Evolutionary conservation across 1,140 invertebrate genomes (phyloP), one percentile per base, ranked within the genome.

Genomic region (Homalodisca vitripennis): DNA sequence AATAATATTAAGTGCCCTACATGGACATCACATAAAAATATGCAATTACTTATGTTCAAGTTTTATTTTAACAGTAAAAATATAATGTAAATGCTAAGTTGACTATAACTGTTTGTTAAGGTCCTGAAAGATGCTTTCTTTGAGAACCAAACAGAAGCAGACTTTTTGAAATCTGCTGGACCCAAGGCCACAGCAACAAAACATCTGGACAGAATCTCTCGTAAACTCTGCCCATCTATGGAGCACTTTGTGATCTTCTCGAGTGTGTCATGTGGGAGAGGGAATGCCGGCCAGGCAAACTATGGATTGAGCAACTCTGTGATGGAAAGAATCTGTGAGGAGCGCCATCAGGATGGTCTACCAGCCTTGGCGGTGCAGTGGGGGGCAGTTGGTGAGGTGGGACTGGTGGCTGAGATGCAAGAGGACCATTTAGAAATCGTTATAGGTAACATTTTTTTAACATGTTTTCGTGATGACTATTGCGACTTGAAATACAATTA

Each of bases 211-310:
- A 80, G 82, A 70, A 46, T 85, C 3, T 85, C 86, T 0, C 83
- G 84, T 48, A 81, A 77, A 66, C 68, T 84, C 20, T 89, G 87
- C 71, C 86, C 86, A 0, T 53, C 80, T 20, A 75, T 89, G 26
- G 79, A 84, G 41, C 77, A 85, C 73, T 90, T 91, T 73, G 86
- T 89, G 2, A 86, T 93, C 24, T 97, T 96, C 79, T 96, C 94
- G 0, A 94, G 92, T 55, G 90, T 96, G 2, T 90, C 89, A 31
- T 94, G 92, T 79, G 94, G 93, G 3, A 84, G 92, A 57, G 94
- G 94, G 69, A 96, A 97, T 79, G 86, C 88, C 48, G 94, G 94
- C 1, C 94, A 96, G 79, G 87, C 90, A 0, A 97, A 95, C 79
- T 97, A 97, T 78, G 94, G 88, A 41, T 85, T 88, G 80, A 84